A percentile compares a stretch with the other conserved stretches of the same genome.
These are phyloP conservation scores for Laterallus jamaicensis DNA, from an alignment of 2,113 vertebrate genomes.

Conservation along the genomic window DNA sequence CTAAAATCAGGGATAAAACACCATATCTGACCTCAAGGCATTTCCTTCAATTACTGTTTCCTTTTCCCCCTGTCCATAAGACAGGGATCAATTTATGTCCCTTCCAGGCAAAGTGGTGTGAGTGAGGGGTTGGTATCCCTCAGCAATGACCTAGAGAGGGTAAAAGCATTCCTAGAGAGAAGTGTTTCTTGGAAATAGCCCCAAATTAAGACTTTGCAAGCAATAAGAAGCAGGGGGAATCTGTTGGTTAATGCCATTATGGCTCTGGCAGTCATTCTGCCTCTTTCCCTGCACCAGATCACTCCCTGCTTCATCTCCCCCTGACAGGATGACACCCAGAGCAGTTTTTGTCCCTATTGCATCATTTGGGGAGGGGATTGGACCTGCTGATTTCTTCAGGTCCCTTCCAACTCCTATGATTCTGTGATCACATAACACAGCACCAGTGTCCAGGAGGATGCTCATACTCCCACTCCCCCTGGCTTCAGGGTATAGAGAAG, in stretches of 20 bases:
- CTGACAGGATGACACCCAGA: background rate
- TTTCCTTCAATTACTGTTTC: background rate
- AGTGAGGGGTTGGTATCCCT: background rate
- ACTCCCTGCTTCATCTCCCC: background rate
- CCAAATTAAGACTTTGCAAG: background rate
- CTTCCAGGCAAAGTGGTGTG: background rate
- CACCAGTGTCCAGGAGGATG: background rate
- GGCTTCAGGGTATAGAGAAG: background rate
- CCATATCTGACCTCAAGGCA: background rate
- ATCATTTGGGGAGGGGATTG: background rate
- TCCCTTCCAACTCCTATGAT: no score
- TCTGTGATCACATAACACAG: background rate
- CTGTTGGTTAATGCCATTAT: background rate
- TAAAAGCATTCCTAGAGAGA: background rate
- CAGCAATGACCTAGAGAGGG: background rate
- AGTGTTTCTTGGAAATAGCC: background rate
- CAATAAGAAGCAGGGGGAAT: background rate
- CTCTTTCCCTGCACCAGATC: background rate
- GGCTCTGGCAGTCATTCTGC: background rate
- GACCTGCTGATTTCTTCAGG: no score
- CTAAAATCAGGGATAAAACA: background rate
- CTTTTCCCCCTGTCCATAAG: background rate
- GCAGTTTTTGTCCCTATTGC: background rate
- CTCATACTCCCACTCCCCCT: background rate
- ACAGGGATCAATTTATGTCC: background rate